Evolutionary conservation across 2,113 vertebrate genomes (phyloP).

Genomic region (Tetrao urogallus): DNA sequence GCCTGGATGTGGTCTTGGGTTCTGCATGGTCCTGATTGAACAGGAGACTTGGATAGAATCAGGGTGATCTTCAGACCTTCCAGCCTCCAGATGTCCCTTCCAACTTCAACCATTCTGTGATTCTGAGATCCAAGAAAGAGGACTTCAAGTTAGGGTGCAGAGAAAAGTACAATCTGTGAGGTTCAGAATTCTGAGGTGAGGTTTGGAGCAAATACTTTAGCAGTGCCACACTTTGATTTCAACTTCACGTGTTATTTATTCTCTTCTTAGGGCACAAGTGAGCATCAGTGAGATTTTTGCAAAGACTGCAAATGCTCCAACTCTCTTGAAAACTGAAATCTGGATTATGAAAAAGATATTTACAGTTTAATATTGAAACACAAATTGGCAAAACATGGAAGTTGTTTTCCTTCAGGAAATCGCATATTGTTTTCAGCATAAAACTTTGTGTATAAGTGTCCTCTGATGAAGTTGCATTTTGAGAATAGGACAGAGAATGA

Average conservation of each 20-base stretch:
- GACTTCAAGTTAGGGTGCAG: background rate
- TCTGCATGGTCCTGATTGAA: background rate
- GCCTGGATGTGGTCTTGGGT: background rate
- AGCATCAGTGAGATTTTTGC: background rate
- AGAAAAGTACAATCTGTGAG: background rate
- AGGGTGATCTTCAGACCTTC: background rate
- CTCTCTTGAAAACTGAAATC: background rate
- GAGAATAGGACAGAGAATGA: background rate
- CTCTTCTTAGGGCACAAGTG: background rate
- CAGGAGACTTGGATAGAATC: background rate
- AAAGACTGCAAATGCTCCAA: background rate
- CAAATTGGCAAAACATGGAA: background rate
- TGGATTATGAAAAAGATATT: background rate
- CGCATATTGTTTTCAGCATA: accelerated
- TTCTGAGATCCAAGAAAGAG: background rate
- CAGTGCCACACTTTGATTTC: background rate
- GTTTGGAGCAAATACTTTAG: background rate
- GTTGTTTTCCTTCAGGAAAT: background rate
- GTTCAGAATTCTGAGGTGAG: background rate
- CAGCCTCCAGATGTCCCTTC: background rate
- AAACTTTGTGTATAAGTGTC: background rate
- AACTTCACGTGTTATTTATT: background rate
- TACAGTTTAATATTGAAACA: background rate
- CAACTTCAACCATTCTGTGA: background rate
- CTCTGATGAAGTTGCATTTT: background rate